These are phyloP conservation scores for Megastigmus dorsalis DNA, from an alignment of 2,888 invertebrate genomes.

Conservation along the genomic window DNA sequence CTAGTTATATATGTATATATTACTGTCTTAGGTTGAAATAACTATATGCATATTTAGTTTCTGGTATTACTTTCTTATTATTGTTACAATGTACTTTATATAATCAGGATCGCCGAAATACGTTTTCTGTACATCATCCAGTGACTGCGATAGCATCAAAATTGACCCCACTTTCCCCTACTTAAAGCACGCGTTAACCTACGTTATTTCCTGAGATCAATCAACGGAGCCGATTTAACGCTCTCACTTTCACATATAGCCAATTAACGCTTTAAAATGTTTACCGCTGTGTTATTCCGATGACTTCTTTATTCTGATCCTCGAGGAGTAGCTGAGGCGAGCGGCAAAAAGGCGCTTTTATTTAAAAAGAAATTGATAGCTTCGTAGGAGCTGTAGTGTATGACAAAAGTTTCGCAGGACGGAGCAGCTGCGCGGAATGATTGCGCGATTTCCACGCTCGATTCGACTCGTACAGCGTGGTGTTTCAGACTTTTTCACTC, in stretches of 20 bases:
- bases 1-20: too few species aligned
- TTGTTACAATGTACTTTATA: too few species aligned
- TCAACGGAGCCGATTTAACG: conserved; percentile 32
- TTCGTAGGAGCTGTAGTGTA: too few species aligned
- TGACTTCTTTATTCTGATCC: background rate
- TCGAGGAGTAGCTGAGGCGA: too few species aligned
- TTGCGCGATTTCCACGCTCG: conserved; percentile 6
- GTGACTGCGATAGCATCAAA: background rate
- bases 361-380: background rate
- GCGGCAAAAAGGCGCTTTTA: too few species aligned
- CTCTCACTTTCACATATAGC: conserved; percentile 26
- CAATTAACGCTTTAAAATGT: conserved; percentile 5
- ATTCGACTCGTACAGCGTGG: conserved; percentile 5
- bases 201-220: conserved; percentile 31
- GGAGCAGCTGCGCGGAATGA: background rate
- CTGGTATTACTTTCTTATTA: too few species aligned
- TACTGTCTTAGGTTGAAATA: too few species aligned
- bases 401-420: background rate
- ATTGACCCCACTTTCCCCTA: conserved; percentile 32
- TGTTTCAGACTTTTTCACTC: too few species aligned
- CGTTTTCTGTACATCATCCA: too few species aligned
- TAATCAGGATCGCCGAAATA: too few species aligned
- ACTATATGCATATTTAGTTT: too few species aligned
- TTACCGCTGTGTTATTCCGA: background rate
- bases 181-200: conserved; percentile 18